Evolutionary conservation across 2,797 vertebrate genomes (phyloP).

Genomic region (Artibeus lituratus): DNA sequence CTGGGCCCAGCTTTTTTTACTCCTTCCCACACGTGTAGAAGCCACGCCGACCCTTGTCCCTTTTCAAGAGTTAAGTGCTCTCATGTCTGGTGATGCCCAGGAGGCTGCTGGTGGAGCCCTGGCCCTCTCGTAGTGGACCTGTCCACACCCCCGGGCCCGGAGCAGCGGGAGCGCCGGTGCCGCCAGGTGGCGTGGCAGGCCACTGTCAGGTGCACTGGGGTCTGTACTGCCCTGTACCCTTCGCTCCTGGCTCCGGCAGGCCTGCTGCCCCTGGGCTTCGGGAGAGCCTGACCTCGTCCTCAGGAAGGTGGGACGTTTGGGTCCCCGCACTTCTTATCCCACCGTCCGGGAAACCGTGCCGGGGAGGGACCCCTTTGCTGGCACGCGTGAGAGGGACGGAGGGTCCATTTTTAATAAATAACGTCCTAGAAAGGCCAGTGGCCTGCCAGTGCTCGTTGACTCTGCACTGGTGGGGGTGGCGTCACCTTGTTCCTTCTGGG

Average conservation of each 20-base stretch:
- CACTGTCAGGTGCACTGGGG: accelerated
- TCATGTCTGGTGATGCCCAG: accelerated
- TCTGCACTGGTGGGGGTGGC: accelerated
- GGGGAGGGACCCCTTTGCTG: not conserved
- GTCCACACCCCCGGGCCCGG: not conserved
- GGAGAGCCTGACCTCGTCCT: not conserved
- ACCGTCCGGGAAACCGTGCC: not conserved
- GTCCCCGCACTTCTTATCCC: not conserved
- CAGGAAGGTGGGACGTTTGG: not conserved
- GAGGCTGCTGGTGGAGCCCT: not conserved
- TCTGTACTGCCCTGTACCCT: accelerated
- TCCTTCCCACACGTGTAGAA: not conserved
- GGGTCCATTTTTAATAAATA: constrained; percentile 62
- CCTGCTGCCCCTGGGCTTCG: not conserved
- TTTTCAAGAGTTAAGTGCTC: not conserved
- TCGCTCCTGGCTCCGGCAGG: not conserved
- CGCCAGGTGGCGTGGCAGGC: not conserved
- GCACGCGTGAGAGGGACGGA: not conserved
- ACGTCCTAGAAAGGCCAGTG: not conserved
- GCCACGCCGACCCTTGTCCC: not conserved
- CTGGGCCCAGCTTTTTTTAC: not conserved
- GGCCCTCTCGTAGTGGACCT: not conserved
- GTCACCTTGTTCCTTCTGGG: not conserved
- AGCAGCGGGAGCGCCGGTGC: not conserved
- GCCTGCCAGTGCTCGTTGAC: not conserved